These are phyloP conservation scores for Pararge aegeria DNA, from an alignment of 1,140 invertebrate species.

Conservation along the genomic window DNA sequence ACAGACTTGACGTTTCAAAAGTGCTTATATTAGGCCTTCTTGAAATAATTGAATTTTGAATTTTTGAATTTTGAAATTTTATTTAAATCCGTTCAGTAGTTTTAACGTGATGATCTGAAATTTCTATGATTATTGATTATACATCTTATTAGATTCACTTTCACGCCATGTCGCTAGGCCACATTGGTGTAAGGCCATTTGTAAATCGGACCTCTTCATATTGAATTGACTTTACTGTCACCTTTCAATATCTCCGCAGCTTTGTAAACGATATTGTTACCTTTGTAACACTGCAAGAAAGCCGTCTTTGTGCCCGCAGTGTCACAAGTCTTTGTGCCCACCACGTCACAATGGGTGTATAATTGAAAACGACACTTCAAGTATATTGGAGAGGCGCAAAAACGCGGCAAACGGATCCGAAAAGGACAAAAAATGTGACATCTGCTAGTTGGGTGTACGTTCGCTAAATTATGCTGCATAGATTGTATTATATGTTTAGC, in stretches of 20 bases:
- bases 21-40: too few species aligned
- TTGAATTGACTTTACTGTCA: neutral
- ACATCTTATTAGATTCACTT: too few species aligned
- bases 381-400: constrained; percentile 24
- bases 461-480: constrained; percentile 20
- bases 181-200: neutral
- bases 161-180: neutral
- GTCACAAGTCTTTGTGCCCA: constrained; percentile 25
- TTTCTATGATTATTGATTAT: too few species aligned
- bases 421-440: constrained; percentile 40
- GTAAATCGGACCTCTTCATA: neutral
- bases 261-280: constrained; percentile 1
- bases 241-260: constrained; percentile 4
- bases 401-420: constrained; percentile 13
- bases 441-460: constrained; percentile 33
- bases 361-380: constrained; percentile 57
- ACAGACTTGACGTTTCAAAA: too few species aligned
- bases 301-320: neutral
- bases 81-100: too few species aligned
- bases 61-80: too few species aligned
- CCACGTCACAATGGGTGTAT: constrained; percentile 45
- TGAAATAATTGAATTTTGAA: too few species aligned
- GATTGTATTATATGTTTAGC: neutral
- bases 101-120: too few species aligned
- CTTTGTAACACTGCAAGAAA: neutral